Conservation (phyloP, 1,140 invertebrate genomes). For the Ericerus pela region DNA sequence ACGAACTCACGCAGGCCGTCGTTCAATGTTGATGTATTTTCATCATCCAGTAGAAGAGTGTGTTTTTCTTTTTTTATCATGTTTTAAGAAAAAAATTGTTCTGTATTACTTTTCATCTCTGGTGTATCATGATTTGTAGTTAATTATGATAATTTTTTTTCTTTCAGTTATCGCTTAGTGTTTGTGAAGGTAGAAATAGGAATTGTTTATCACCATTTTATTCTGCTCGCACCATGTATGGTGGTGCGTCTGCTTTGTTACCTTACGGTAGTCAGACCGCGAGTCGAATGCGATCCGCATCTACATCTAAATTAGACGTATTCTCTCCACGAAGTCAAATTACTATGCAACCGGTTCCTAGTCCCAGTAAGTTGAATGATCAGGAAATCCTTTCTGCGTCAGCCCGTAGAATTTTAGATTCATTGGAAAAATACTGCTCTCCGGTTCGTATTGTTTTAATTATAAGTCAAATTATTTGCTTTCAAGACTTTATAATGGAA, state of each 20-base stretch:
- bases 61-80: not conserved
- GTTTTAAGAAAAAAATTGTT: no score
- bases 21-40: not conserved
- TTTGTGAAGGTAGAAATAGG: conserved; percentile 25
- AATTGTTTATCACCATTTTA: conserved; percentile 46
- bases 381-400: conserved; percentile 38
- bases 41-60: not conserved
- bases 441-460: conserved; percentile 44
- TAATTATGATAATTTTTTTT: no score
- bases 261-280: not conserved
- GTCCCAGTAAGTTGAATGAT: conserved; percentile 28
- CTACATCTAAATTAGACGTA: conserved; percentile 13
- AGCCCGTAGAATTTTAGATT: conserved; percentile 48
- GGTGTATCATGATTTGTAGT: no score
- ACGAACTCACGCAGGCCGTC: not conserved
- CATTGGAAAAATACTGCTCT: conserved; percentile 55
- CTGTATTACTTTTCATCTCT: no score
- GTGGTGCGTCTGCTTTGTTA: conserved; percentile 50
- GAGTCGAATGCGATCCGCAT: conserved; percentile 16
- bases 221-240: conserved; percentile 59
- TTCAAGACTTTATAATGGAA: not conserved
- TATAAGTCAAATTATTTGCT: not conserved
- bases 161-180: not conserved
- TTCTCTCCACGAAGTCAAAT: conserved; percentile 29
- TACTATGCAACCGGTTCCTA: conserved; percentile 33